A percentile compares a stretch with the other conserved stretches of the same genome.
Conservation (phyloP, 2,113 vertebrate genomes). For the Python bivittatus region DNA sequence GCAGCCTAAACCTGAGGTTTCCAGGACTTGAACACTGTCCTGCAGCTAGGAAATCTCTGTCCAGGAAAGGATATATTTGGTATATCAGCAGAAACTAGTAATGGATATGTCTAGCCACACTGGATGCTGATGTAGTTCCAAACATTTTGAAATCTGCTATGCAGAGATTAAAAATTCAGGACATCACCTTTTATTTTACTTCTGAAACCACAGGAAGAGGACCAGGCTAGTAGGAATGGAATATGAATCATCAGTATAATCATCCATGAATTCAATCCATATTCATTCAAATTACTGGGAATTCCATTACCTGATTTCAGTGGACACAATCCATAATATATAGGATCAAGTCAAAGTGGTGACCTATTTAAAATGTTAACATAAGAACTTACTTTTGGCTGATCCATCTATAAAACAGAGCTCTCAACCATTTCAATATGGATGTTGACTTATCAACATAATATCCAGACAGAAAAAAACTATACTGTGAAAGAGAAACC, state of each 20-base stretch:
- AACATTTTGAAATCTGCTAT: background rate
- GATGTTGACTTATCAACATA: slow-evolving; percentile 35
- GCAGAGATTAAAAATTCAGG: background rate
- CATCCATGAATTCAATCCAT: background rate
- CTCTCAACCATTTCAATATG: slow-evolving; percentile 32
- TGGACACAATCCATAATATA: background rate
- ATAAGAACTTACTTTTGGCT: background rate
- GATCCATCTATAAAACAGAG: background rate
- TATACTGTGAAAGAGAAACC: background rate
- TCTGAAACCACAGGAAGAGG: background rate
- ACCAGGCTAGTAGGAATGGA: slow-evolving; percentile 3
- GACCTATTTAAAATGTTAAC: background rate
- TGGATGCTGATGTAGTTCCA: background rate
- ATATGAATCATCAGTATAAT: background rate
- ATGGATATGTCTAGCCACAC: background rate
- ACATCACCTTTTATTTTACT: background rate
- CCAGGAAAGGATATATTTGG: background rate
- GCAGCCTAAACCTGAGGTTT: background rate
- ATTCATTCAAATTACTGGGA: background rate
- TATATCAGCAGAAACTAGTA: background rate
- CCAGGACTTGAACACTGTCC: background rate
- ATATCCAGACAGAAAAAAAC: background rate
- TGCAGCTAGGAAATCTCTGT: background rate
- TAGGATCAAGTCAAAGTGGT: background rate
- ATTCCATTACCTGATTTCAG: background rate